phyloP scores from a whole-genome alignment of 2,888 invertebrate genomes.

The Caenorhabditis afra region DNA sequence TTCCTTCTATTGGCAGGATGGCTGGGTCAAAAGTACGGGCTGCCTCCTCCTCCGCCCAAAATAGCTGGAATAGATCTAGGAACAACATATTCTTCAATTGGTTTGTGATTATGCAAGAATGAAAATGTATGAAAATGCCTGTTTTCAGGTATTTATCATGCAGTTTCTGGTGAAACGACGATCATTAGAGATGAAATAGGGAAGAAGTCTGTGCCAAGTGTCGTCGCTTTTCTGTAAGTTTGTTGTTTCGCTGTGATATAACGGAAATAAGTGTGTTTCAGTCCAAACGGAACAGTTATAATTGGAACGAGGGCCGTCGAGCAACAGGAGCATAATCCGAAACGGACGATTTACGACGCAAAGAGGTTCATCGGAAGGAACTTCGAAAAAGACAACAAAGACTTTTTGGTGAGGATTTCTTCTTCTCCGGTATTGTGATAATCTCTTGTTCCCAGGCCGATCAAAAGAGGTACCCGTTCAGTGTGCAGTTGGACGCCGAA shows the following conservation, averaged over 20 bases:
- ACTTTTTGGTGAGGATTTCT: constrained; percentile 70
- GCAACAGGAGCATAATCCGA: constrained; percentile 82
- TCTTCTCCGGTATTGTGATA: too few species aligned
- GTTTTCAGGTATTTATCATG: constrained; percentile 81
- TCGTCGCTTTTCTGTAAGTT: constrained; percentile 82
- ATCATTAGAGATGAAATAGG: constrained; percentile 81
- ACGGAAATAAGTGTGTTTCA: constrained; percentile 46
- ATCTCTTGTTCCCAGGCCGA: constrained; percentile 66
- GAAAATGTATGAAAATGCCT: not conserved
- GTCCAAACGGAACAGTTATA: constrained; percentile 80
- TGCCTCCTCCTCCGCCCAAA: constrained; percentile 83
- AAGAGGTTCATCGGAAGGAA: constrained; percentile 83
- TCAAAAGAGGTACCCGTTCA: constrained; percentile 79
- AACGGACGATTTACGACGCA: constrained; percentile 82
- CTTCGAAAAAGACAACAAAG: constrained; percentile 80
- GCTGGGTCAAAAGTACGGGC: constrained; percentile 81
- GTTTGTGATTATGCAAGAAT: constrained; percentile 76
- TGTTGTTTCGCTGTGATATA: constrained; percentile 30
- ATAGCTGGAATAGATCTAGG: constrained; percentile 83
- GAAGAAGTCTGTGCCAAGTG: constrained; percentile 82
- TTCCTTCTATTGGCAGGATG: constrained; percentile 82
- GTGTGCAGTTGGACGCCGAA: constrained; percentile 71
- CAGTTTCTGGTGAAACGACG: constrained; percentile 82
- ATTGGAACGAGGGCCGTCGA: constrained; percentile 82
- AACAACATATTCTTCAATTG: constrained; percentile 82